These are phyloP conservation scores for Cryptomyrus ogoouensis DNA, from an alignment of 2,113 vertebrate genomes.

Conservation along the genomic window DNA sequence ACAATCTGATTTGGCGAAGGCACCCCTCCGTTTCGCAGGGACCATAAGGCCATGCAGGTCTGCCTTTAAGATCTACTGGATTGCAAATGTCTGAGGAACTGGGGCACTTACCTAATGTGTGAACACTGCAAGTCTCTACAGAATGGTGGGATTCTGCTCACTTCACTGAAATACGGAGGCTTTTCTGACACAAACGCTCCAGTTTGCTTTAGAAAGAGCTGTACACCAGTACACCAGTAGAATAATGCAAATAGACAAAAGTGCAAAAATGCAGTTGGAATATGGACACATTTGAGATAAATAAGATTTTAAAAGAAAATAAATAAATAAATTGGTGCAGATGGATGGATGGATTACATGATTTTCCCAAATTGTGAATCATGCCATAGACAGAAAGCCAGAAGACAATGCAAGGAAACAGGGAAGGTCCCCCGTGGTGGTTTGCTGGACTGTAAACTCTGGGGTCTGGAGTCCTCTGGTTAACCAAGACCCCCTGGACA, in stretches of 20 bases:
- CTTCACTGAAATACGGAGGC: too few relatives aligned
- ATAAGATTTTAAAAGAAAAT: too few relatives aligned
- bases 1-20: slow-evolving; percentile 28
- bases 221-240: too few relatives aligned
- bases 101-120: neutral
- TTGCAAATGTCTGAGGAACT: neutral
- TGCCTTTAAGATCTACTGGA: neutral
- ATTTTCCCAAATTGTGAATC: neutral
- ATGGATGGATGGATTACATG: neutral
- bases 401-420: neutral
- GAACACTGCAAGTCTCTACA: too few relatives aligned
- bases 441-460: neutral
- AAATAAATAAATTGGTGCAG: too few relatives aligned
- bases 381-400: neutral
- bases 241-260: too few relatives aligned
- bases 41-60: neutral
- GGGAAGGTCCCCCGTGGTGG: neutral
- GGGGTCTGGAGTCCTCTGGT: neutral
- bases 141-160: too few relatives aligned
- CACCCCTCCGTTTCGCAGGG: slow-evolving; percentile 27
- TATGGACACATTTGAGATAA: too few relatives aligned
- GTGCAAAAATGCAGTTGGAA: too few relatives aligned
- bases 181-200: too few relatives aligned
- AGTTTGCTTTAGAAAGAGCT: too few relatives aligned
- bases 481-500: neutral